These are phyloP conservation scores for Lacerta viridis DNA, from an alignment of 2,797 vertebrate genomes.

Conservation along the genomic window DNA sequence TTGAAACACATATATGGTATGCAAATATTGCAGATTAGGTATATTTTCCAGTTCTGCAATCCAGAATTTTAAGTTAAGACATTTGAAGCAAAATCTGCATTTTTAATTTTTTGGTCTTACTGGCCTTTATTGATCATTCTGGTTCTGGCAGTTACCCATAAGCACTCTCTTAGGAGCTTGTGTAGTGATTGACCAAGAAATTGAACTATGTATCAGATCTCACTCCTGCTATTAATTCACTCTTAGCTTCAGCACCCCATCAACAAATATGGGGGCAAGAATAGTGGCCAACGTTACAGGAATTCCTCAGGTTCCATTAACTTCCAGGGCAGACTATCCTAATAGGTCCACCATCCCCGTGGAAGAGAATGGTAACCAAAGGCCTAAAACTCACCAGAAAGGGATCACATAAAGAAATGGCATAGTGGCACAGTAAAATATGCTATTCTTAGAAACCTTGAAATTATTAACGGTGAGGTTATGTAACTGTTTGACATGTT, in stretches of 20 bases:
- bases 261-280: not conserved
- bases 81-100: not conserved
- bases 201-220: not conserved
- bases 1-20: not conserved
- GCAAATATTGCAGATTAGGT: not conserved
- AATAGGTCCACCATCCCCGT: not conserved
- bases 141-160: not conserved
- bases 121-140: not conserved
- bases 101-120: not conserved
- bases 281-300: not conserved
- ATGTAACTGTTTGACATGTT: too few species aligned
- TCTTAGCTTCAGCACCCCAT: not conserved
- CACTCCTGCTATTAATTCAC: not conserved
- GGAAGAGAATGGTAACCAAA: not conserved
- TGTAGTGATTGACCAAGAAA: not conserved
- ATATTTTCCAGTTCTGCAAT: not conserved
- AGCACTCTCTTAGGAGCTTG: not conserved
- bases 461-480: too few species aligned
- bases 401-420: not conserved
- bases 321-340: not conserved
- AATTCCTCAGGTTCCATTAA: conserved; percentile 1
- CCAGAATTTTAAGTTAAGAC: not conserved
- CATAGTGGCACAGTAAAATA: too few species aligned
- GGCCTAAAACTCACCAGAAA: not conserved
- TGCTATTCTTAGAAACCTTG: too few species aligned